phyloP scores from a whole-genome alignment of 2,888 invertebrate genomes.

The Spilosoma lubricipeda region DNA sequence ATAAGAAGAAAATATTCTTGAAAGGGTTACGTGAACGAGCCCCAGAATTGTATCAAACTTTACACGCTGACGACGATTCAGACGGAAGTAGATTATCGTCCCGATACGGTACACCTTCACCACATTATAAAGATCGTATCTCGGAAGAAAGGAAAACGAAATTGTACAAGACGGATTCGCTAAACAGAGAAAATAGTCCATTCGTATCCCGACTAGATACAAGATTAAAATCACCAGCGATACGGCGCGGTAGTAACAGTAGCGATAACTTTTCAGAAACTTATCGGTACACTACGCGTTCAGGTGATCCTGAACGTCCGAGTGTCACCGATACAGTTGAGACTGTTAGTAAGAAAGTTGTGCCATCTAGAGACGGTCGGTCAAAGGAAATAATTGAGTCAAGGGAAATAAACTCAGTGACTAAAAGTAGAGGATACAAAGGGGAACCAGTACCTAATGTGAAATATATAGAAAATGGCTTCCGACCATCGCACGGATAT shows the following conservation, averaged over 20 bases:
- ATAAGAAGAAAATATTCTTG: constrained; percentile 89
- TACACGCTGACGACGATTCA: constrained; percentile 88
- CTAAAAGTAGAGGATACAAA: constrained; percentile 87
- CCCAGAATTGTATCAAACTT: constrained; percentile 90
- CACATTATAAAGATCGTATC: constrained; percentile 81
- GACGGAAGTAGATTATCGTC: constrained; percentile 81
- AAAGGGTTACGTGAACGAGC: constrained; percentile 90
- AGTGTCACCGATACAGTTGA: constrained; percentile 90
- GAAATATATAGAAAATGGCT: constrained; percentile 86
- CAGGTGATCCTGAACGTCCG: constrained; percentile 89
- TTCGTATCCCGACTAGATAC: constrained; percentile 79
- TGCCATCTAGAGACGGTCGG: constrained; percentile 88
- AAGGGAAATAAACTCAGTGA: constrained; percentile 89
- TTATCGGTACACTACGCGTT: constrained; percentile 89
- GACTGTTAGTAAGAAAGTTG: constrained; percentile 89
- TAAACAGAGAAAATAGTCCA: constrained; percentile 81
- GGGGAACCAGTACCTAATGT: constrained; percentile 78
- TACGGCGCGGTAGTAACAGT: constrained; percentile 88
- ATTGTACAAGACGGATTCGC: constrained; percentile 80
- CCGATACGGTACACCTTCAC: constrained; percentile 80
- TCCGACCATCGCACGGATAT: constrained; percentile 70
- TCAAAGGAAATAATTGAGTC: constrained; percentile 90
- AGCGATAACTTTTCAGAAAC: constrained; percentile 91
- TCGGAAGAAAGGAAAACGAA: constrained; percentile 79
- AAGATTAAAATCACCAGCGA: constrained; percentile 79